A percentile compares a stretch with the other conserved stretches of the same genome.
These are phyloP conservation scores for Ramphastos sulfuratus DNA, from an alignment of 2,113 vertebrate species.

Conservation along the genomic window DNA sequence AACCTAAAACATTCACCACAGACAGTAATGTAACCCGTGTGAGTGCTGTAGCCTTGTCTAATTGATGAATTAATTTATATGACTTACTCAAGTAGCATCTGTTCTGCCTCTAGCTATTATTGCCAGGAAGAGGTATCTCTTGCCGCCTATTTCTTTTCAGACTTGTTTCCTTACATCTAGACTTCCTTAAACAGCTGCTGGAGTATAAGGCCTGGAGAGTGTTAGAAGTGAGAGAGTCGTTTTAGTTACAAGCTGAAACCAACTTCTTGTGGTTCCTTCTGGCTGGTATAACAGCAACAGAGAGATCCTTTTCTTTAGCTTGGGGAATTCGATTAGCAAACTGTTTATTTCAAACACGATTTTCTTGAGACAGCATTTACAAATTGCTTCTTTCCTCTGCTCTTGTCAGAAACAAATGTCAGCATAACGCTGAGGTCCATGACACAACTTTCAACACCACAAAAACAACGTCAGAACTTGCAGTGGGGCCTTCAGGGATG, in stretches of 20 bases:
- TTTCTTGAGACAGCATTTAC: background rate
- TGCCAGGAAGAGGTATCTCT: background rate
- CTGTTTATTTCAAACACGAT: background rate
- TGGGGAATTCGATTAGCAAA: background rate
- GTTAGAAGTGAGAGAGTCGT: background rate
- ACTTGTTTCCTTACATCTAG: background rate
- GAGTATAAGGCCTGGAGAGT: background rate
- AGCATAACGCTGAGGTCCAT: background rate
- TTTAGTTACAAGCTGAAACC: background rate
- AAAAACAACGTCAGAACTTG: background rate
- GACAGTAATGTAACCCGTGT: background rate
- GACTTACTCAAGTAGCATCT: background rate
- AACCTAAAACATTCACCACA: background rate
- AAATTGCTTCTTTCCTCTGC: background rate
- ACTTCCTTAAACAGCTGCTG: background rate
- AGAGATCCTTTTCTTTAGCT: fast-evolving
- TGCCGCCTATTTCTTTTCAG: background rate
- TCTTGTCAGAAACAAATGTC: background rate
- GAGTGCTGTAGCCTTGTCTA: background rate
- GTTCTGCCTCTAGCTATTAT: background rate
- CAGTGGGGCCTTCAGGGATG: background rate
- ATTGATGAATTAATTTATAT: background rate
- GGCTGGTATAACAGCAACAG: background rate
- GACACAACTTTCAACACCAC: background rate
- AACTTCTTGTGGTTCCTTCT: background rate